These are phyloP conservation scores for Conomelus anceps DNA, from an alignment of 2,888 invertebrate species.

Conservation along the genomic window DNA sequence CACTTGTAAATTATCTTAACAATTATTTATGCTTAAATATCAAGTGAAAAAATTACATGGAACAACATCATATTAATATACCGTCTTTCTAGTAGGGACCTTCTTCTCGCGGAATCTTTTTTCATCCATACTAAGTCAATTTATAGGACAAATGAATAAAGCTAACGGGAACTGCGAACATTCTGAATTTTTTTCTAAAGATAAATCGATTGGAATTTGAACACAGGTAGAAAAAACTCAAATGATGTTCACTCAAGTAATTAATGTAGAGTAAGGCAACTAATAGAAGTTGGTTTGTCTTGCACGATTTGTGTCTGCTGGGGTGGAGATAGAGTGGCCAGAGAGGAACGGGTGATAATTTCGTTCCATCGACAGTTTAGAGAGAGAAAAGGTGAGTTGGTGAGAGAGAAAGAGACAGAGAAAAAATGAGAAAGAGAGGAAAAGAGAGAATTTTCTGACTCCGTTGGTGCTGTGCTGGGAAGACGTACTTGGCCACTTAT, in stretches of 20 bases:
- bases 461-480: neutral
- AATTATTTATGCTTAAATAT: no score
- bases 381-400: neutral
- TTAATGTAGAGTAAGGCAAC: neutral
- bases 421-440: neutral
- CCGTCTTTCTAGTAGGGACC: no score
- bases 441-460: no score
- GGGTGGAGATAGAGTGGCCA: neutral
- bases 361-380: neutral
- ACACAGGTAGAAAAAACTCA: neutral
- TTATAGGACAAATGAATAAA: no score
- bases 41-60: no score
- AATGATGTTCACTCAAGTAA: neutral
- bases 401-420: neutral
- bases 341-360: neutral
- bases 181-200: no score
- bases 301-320: neutral
- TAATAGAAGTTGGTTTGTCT: neutral
- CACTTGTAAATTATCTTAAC: no score
- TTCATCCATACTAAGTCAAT: no score
- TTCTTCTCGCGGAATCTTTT: no score
- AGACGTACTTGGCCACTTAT: neutral
- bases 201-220: no score
- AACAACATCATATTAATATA: no score
- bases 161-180: no score